Conservation (phyloP, 2,888 invertebrate genomes). For the Cheiracanthium punctorium region DNA sequence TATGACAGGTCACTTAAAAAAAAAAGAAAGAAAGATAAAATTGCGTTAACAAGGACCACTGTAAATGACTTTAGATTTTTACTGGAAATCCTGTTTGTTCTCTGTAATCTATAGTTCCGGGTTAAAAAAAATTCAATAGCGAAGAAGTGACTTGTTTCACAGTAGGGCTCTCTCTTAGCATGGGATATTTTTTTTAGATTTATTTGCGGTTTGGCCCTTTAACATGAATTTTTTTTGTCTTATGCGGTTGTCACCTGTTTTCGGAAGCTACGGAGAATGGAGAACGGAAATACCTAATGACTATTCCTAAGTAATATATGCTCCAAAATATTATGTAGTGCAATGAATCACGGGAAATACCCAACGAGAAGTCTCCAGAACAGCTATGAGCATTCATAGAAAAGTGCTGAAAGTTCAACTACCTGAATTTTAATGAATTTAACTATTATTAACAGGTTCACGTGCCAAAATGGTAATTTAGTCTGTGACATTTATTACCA, state of each 20-base stretch:
- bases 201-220: conserved; percentile 23
- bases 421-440: no score
- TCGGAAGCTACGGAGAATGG: neutral
- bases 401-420: no score
- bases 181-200: neutral
- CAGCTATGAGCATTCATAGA: no score
- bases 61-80: neutral
- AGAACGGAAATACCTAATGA: neutral
- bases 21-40: neutral
- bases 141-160: neutral
- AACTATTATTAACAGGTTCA: no score
- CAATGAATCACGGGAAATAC: no score
- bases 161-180: neutral
- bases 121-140: neutral
- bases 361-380: no score
- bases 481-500: no score
- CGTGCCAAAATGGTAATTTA: no score
- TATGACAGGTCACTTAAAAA: neutral
- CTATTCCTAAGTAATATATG: no score
- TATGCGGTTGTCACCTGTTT: neutral
- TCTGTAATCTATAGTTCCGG: neutral
- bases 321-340: no score
- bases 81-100: neutral
- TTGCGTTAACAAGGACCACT: neutral
- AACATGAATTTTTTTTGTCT: neutral